Evolutionary conservation across 2,797 vertebrate genomes (phyloP).

Genomic region (Amphiprion clarkii): DNA sequence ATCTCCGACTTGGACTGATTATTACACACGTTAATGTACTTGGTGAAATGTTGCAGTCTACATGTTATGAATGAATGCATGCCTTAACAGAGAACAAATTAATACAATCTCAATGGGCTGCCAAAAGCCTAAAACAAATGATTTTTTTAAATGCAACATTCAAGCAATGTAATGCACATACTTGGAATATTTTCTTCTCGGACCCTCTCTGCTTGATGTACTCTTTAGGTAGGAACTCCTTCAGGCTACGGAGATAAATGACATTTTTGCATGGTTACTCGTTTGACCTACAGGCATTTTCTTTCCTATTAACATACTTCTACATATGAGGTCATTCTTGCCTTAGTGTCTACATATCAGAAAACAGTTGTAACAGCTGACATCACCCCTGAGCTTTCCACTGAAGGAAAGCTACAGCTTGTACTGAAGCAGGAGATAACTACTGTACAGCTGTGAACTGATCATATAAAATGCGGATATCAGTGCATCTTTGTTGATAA

Average conservation of each 20-base stretch:
- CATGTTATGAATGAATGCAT: slow-evolving; percentile 9
- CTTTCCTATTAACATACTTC: slow-evolving; percentile 72
- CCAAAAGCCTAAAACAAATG: slow-evolving; percentile 13
- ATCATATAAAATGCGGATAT: slow-evolving; percentile 21
- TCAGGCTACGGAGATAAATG: slow-evolving; percentile 87
- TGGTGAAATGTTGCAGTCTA: not conserved
- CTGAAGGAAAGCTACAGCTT: slow-evolving; percentile 59
- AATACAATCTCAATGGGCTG: slow-evolving; percentile 12
- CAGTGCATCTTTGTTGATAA: slow-evolving; percentile 37
- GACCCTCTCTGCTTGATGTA: slow-evolving; percentile 97
- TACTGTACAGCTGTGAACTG: slow-evolving; percentile 38
- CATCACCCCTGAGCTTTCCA: slow-evolving; percentile 69
- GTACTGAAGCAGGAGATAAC: slow-evolving; percentile 48
- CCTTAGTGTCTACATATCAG: slow-evolving; percentile 65
- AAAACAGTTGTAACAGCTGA: slow-evolving; percentile 77
- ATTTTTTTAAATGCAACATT: slow-evolving; percentile 28
- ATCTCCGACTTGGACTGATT: not conserved
- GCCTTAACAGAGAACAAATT: slow-evolving; percentile 30
- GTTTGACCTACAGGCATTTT: slow-evolving; percentile 67
- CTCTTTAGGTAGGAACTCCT: slow-evolving; percentile 99
- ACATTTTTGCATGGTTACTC: slow-evolving; percentile 73
- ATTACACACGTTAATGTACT: not conserved
- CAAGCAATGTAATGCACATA: slow-evolving; percentile 72
- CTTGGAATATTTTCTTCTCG: slow-evolving; percentile 98
- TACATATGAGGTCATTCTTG: slow-evolving; percentile 73